Evolutionary conservation across 2,888 invertebrate species (phyloP).

Genomic region (Terebella lapidaria): DNA sequence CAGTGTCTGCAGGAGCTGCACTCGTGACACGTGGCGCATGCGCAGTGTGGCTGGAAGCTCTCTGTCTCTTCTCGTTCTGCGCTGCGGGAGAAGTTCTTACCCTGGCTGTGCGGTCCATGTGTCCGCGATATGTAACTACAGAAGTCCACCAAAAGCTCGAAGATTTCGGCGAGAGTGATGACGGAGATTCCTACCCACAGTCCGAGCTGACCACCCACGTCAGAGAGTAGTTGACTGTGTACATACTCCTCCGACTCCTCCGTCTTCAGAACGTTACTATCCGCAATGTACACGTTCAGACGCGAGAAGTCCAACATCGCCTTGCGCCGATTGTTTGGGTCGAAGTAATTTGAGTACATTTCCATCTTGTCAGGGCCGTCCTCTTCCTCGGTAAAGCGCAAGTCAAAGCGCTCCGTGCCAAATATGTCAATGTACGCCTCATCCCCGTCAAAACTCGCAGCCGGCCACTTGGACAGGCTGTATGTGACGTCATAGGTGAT

Average conservation of each 20-base stretch:
- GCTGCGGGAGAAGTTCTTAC: slow-evolving; percentile 15
- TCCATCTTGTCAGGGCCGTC: slow-evolving; percentile 18
- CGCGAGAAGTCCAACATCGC: slow-evolving; percentile 24
- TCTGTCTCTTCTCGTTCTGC: slow-evolving; percentile 3
- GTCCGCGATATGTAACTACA: not conserved
- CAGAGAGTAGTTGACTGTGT: slow-evolving; percentile 18
- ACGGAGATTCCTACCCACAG: slow-evolving; percentile 26
- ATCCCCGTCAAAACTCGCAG: slow-evolving; percentile 24
- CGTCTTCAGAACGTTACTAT: slow-evolving; percentile 24
- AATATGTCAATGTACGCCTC: slow-evolving; percentile 25
- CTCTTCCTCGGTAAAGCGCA: slow-evolving; percentile 15
- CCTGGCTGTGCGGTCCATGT: slow-evolving; percentile 17
- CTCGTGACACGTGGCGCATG: not conserved
- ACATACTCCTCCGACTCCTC: slow-evolving; percentile 22
- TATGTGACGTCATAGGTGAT: slow-evolving; percentile 24
- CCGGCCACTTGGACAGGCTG: slow-evolving; percentile 24
- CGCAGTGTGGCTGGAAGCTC: not conserved
- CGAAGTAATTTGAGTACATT: slow-evolving; percentile 20
- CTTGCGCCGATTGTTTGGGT: slow-evolving; percentile 13
- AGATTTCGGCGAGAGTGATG: slow-evolving; percentile 22
- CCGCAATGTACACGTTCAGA: slow-evolving; percentile 25
- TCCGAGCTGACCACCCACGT: slow-evolving; percentile 26
- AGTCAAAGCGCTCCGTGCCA: slow-evolving; percentile 16
- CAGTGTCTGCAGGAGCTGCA: not conserved
- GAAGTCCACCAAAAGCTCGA: slow-evolving; percentile 16